These are phyloP conservation scores for Agrilus mali DNA, from an alignment of 2,888 invertebrate species.

Conservation along the genomic window DNA sequence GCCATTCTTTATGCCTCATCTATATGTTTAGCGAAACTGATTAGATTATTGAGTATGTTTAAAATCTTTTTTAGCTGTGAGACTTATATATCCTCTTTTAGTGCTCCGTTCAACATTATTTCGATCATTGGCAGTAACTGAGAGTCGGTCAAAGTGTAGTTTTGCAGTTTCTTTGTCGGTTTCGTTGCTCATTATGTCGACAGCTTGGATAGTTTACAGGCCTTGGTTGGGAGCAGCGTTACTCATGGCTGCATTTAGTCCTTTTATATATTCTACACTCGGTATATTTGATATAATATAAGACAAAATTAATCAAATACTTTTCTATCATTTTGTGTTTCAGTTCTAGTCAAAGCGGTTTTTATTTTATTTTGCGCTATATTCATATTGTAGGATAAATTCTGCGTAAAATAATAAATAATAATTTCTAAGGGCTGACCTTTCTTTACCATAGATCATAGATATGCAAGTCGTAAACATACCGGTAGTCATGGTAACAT, in stretches of 20 bases:
- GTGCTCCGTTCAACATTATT: slow-evolving; percentile 23
- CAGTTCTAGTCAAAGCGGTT: too few species aligned
- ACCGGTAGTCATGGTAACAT: too few species aligned
- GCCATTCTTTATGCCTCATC: slow-evolving; percentile 63
- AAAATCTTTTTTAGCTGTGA: neutral
- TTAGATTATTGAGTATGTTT: slow-evolving; percentile 27
- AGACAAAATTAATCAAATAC: slow-evolving; percentile 15
- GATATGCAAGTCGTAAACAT: too few species aligned
- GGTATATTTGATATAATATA: slow-evolving; percentile 24
- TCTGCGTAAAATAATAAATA: too few species aligned
- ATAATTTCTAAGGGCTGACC: too few species aligned
- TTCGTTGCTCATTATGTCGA: slow-evolving; percentile 37
- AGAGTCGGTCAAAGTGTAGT: slow-evolving; percentile 35
- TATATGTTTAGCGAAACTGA: slow-evolving; percentile 32
- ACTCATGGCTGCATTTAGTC: slow-evolving; percentile 39
- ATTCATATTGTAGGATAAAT: too few species aligned
- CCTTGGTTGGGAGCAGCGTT: slow-evolving; percentile 41
- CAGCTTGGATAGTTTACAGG: slow-evolving; percentile 41
- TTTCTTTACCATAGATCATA: too few species aligned
- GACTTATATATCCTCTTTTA: slow-evolving; percentile 17
- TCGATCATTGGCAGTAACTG: slow-evolving; percentile 23
- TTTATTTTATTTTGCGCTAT: too few species aligned
- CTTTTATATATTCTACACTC: slow-evolving; percentile 38
- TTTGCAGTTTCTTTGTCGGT: slow-evolving; percentile 37
- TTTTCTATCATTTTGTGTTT: too few species aligned